A percentile compares a stretch with the other conserved stretches of the same genome.
These are phyloP conservation scores for Gortyna flavago DNA, from an alignment of 2,888 invertebrate genomes.

Conservation along the genomic window DNA sequence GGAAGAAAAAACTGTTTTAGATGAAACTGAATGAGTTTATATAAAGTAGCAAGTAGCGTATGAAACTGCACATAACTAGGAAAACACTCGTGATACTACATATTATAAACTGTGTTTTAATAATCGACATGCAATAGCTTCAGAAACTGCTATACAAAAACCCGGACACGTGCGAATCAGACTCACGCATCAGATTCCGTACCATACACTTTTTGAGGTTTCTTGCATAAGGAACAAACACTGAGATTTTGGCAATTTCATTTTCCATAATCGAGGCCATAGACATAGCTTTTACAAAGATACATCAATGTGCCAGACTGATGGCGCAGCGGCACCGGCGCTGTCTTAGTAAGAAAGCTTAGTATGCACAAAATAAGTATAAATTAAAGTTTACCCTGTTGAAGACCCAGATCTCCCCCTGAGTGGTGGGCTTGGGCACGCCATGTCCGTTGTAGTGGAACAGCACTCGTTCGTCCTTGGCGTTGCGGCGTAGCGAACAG, in stretches of 20 bases:
- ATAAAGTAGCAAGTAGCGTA: neutral
- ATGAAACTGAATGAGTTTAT: neutral
- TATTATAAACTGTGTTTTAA: neutral
- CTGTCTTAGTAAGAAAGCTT: neutral
- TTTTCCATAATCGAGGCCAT: neutral
- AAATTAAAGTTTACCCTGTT: slow-evolving; percentile 93
- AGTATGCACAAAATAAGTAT: neutral
- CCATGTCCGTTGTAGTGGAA: slow-evolving; percentile 99
- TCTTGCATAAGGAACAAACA: neutral
- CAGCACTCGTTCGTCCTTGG: slow-evolving; percentile 99
- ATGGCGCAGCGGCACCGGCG: neutral
- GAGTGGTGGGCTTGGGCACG: slow-evolving; percentile 98
- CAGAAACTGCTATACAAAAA: neutral
- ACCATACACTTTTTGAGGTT: neutral
- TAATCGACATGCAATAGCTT: neutral
- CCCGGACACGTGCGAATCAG: neutral
- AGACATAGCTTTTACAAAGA: neutral
- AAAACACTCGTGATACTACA: neutral
- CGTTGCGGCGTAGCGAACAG: slow-evolving; percentile 97
- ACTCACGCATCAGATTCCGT: neutral
- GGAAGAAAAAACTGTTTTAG: neutral
- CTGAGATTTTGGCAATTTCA: neutral
- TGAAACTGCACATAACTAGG: neutral
- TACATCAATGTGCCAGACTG: neutral
- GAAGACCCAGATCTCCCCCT: slow-evolving; percentile 99